These are phyloP conservation scores for Folsomia manolachei DNA, from an alignment of 2,888 invertebrate genomes.

Conservation along the genomic window DNA sequence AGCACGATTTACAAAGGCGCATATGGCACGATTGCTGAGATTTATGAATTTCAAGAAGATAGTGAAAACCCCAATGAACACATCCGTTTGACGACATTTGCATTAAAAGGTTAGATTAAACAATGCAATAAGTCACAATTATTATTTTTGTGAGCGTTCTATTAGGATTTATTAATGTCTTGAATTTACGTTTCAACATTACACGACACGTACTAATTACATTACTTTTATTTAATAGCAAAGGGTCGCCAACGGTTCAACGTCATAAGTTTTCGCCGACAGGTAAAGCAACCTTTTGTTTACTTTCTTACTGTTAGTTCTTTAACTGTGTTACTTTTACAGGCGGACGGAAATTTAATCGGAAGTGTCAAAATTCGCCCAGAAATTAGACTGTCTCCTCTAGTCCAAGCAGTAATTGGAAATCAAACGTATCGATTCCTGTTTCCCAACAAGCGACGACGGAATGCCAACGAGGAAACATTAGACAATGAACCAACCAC, in stretches of 20 bases:
- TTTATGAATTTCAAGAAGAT: slow-evolving; percentile 62
- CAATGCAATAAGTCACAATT: slow-evolving; percentile 62
- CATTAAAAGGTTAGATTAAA: too few species aligned
- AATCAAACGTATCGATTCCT: slow-evolving; percentile 15
- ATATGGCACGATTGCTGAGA: slow-evolving; percentile 66
- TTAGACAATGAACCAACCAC: neutral
- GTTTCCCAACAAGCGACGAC: slow-evolving; percentile 12
- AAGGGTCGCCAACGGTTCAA: slow-evolving; percentile 74
- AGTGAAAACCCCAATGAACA: slow-evolving; percentile 23
- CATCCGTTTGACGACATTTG: slow-evolving; percentile 29
- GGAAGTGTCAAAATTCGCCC: slow-evolving; percentile 67
- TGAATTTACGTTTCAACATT: too few species aligned
- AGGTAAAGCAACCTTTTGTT: too few species aligned
- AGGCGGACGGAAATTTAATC: slow-evolving; percentile 56
- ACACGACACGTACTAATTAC: too few species aligned
- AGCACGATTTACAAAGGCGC: slow-evolving; percentile 40
- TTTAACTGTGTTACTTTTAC: too few species aligned
- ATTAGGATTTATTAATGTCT: neutral
- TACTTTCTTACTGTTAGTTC: too few species aligned
- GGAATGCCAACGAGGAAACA: slow-evolving; percentile 1
- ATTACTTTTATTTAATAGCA: too few species aligned
- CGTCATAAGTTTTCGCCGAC: slow-evolving; percentile 57
- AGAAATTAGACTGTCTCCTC: slow-evolving; percentile 57
- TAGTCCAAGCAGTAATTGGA: slow-evolving; percentile 22
- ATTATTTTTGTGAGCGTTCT: neutral